phyloP scores from a whole-genome alignment of 1,140 invertebrate genomes.

The Maconellicoccus hirsutus region DNA sequence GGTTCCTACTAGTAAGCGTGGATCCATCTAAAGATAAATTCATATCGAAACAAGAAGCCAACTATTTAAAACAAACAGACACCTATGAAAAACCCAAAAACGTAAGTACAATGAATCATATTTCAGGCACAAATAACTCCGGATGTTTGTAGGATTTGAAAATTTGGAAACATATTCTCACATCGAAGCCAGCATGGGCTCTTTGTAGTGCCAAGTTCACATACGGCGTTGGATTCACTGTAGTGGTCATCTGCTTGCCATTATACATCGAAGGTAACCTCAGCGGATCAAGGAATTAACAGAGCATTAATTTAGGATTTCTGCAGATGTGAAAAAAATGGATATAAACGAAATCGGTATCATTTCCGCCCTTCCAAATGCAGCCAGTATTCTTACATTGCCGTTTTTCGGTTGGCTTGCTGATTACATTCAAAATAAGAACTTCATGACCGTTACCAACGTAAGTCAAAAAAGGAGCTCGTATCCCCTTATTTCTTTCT shows the following conservation, averaged over 20 bases:
- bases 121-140: no score
- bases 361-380: background rate
- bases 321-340: background rate
- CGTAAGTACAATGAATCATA: background rate
- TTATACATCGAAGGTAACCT: background rate
- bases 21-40: background rate
- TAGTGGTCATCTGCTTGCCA: background rate
- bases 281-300: background rate
- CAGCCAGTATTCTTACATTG: background rate
- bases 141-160: no score
- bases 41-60: background rate
- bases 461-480: background rate
- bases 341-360: background rate
- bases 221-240: background rate
- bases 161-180: background rate
- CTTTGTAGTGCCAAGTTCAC: background rate
- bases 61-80: background rate
- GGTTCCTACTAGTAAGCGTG: background rate
- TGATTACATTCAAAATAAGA: background rate
- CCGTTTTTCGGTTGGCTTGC: background rate
- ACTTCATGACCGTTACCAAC: background rate
- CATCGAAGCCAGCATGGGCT: background rate
- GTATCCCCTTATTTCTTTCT: no score
- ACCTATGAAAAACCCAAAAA: background rate
- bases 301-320: background rate